These are phyloP conservation scores for Dyspetes luteomarginatus DNA, from an alignment of 2,888 invertebrate genomes.

Conservation along the genomic window DNA sequence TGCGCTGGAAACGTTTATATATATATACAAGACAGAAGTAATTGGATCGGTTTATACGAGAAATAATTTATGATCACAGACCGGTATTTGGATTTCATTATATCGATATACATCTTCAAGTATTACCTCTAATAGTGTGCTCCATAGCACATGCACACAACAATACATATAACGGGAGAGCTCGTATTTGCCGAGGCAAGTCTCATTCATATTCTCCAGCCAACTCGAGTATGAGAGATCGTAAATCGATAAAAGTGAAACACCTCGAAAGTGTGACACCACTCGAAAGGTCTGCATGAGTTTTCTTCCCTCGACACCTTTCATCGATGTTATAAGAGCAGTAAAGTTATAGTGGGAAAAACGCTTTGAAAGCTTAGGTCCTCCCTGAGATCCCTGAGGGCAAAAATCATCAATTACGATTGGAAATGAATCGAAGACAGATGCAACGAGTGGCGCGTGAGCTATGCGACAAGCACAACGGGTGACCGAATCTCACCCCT, in stretches of 20 bases:
- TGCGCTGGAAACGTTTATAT: no score
- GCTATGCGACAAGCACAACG: constrained; percentile 67
- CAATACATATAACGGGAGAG: background rate
- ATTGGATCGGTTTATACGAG: no score
- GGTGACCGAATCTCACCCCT: constrained; percentile 72
- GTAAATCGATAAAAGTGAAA: background rate
- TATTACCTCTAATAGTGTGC: no score
- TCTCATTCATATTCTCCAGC: background rate
- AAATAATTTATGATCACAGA: no score
- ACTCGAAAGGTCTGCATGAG: constrained; percentile 18
- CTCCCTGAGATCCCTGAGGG: constrained; percentile 46
- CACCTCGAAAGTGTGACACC: background rate
- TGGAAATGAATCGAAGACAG: constrained; percentile 82
- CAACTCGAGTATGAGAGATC: background rate
- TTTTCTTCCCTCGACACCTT: background rate
- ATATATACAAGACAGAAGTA: no score
- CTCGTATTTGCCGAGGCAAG: background rate
- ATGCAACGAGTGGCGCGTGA: constrained; percentile 77
- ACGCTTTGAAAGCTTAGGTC: background rate
- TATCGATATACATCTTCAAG: background rate
- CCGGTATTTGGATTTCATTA: no score
- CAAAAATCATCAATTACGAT: constrained; percentile 80
- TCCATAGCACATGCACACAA: no score
- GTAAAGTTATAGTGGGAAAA: background rate
- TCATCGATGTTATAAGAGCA: background rate